Percentiles rank a stretch among this genome's conserved stretches.
phyloP scores from a whole-genome alignment of 1,140 invertebrate genomes.

The Macrocentrus cingulum region DNA sequence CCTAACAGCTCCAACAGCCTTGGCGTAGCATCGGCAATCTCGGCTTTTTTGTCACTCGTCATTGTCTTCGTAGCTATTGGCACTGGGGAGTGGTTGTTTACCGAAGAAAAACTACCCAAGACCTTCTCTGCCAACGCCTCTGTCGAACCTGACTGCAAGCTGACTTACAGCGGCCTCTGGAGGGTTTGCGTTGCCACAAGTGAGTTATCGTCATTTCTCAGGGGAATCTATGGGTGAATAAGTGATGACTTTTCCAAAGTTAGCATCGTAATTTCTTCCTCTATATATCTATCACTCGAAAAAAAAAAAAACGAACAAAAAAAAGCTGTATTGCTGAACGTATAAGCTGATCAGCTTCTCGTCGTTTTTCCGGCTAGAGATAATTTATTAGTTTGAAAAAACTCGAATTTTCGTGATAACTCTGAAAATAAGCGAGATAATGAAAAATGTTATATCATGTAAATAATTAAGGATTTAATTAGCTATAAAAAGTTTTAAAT shows the following conservation, averaged over 20 bases:
- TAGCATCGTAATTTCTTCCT: no score
- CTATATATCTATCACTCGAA: no score
- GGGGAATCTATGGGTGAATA: slow-evolving; percentile 9
- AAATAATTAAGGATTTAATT: no score
- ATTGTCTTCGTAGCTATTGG: slow-evolving; percentile 61
- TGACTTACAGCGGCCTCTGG: slow-evolving; percentile 54
- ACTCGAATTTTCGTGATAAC: no score
- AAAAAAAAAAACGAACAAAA: no score
- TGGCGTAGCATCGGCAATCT: slow-evolving; percentile 47
- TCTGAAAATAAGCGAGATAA: no score
- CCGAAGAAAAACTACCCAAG: slow-evolving; percentile 63
- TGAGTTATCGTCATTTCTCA: slow-evolving; percentile 36
- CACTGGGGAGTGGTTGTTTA: slow-evolving; percentile 64
- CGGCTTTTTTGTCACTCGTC: slow-evolving; percentile 60
- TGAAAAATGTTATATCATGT: no score
- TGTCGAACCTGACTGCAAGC: slow-evolving; percentile 47
- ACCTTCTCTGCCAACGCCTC: slow-evolving; percentile 42
- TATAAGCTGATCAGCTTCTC: no score
- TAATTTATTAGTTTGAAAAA: no score
- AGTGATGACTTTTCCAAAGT: slow-evolving; percentile 8
- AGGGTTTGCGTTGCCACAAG: slow-evolving; percentile 51
- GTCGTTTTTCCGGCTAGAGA: no score
- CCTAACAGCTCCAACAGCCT: slow-evolving; percentile 34
- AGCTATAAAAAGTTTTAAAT: no score
- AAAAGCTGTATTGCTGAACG: no score